phyloP scores from a whole-genome alignment of 2,888 invertebrate genomes.

The Fabriciana adippe region DNA sequence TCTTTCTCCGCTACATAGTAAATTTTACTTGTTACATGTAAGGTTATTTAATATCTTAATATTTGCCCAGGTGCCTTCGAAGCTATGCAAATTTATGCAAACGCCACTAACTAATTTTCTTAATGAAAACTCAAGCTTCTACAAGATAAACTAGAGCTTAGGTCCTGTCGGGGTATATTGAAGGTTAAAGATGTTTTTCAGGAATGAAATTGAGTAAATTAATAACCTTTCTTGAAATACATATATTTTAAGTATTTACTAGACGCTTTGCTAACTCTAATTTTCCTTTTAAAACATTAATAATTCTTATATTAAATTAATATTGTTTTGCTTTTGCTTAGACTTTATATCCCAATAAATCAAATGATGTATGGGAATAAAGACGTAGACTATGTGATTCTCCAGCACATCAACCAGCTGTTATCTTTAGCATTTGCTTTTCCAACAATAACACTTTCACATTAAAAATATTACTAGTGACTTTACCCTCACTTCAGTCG shows the following conservation, averaged over 20 bases:
- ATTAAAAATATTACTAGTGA: no score
- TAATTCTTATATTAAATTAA: not conserved
- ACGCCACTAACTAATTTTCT: constrained; percentile 40
- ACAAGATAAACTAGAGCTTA: constrained; percentile 12
- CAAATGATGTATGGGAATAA: no score
- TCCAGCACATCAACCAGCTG: no score
- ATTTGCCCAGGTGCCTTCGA: constrained; percentile 35
- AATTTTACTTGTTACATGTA: constrained; percentile 3
- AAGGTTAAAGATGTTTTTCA: not conserved
- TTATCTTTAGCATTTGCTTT: no score
- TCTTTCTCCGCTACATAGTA: constrained; percentile 11
- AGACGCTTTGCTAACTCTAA: not conserved
- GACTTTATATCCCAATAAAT: no score
- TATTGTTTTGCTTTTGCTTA: no score
- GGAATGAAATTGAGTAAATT: constrained; percentile 10
- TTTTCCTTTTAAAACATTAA: not conserved
- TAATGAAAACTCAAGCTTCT: constrained; percentile 36
- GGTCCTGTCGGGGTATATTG: not conserved
- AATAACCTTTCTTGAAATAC: not conserved
- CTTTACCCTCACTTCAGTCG: no score
- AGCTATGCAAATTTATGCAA: constrained; percentile 43
- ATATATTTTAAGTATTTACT: not conserved
- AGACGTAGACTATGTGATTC: no score
- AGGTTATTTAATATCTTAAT: constrained; percentile 34
- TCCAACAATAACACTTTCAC: no score